These are phyloP conservation scores for Dichetophora obliterata DNA, from an alignment of 2,888 invertebrate species.

Conservation along the genomic window DNA sequence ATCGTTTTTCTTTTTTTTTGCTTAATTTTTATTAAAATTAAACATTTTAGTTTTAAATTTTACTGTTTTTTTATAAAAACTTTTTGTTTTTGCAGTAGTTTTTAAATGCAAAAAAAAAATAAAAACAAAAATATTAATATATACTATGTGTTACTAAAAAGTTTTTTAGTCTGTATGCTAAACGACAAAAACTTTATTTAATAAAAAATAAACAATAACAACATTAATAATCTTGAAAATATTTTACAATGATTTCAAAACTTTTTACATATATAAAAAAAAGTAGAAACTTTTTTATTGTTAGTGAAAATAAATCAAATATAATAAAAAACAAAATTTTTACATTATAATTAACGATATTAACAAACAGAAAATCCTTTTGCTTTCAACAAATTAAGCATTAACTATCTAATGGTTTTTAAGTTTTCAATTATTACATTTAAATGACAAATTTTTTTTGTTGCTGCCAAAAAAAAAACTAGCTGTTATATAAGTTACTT, in stretches of 20 bases:
- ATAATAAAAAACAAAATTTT: not conserved
- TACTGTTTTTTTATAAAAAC: constrained; percentile 4
- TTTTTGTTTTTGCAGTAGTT: constrained; percentile 5
- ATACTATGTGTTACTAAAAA: not conserved
- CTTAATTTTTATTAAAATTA: constrained; percentile 51
- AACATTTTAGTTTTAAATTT: constrained; percentile 22
- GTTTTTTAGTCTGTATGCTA: not conserved
- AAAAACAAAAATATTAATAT: constrained; percentile 7
- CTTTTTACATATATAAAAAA: constrained; percentile 15
- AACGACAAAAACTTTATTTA: constrained; percentile 1
- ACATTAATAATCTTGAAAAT: constrained; percentile 11
- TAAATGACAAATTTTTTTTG: constrained; percentile 1
- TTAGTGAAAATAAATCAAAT: constrained; percentile 15
- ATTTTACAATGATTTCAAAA: constrained; percentile 34
- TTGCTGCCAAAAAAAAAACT: constrained; percentile 21
- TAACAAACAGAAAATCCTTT: not conserved
- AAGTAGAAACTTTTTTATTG: constrained; percentile 21
- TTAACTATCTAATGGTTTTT: not conserved
- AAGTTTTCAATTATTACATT: not conserved
- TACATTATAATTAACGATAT: constrained; percentile 6
- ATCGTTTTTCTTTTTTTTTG: constrained; percentile 48
- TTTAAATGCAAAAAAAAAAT: constrained; percentile 11
- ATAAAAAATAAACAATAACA: not conserved
- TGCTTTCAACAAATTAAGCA: not conserved
- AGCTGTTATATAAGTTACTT: not conserved